Conservation (phyloP, 2,113 vertebrate species). For the Scolopax mira region DNA sequence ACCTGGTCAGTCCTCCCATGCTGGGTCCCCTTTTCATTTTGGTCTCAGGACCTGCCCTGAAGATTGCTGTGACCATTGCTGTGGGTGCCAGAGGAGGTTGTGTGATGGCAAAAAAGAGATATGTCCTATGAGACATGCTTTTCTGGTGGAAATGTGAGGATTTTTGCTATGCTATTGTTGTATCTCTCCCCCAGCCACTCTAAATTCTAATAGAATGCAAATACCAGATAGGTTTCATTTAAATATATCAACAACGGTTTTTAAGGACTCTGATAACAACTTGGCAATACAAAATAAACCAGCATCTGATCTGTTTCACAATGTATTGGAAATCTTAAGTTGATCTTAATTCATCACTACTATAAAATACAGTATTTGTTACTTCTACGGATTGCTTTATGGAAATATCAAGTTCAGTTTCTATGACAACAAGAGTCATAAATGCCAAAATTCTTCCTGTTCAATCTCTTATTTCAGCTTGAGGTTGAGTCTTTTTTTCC, state of each 20-base stretch:
- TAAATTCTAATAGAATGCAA: not conserved
- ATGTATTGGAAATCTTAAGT: slow-evolving; percentile 23
- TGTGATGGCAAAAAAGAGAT: not conserved
- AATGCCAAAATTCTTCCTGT: slow-evolving; percentile 63
- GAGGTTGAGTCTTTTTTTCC: not conserved
- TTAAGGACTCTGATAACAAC: slow-evolving; percentile 6
- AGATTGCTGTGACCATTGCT: accelerated
- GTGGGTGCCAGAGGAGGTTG: not conserved
- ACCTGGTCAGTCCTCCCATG: accelerated
- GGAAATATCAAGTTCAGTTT: slow-evolving; percentile 67
- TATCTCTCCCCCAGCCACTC: not conserved
- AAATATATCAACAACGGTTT: not conserved
- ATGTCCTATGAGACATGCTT: not conserved
- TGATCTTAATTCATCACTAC: slow-evolving; percentile 51
- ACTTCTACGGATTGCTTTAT: not conserved
- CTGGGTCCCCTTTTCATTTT: accelerated
- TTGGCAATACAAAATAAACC: not conserved
- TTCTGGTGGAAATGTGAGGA: not conserved
- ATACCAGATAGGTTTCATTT: not conserved
- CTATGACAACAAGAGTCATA: slow-evolving; percentile 64
- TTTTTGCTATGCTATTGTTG: not conserved
- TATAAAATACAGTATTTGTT: slow-evolving; percentile 43
- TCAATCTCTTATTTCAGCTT: slow-evolving; percentile 42
- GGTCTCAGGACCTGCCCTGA: accelerated
- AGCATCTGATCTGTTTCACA: slow-evolving; percentile 27